These are phyloP conservation scores for Heliopora coerulea DNA, from an alignment of 92 coral and sea anemone species.

Conservation along the genomic window DNA sequence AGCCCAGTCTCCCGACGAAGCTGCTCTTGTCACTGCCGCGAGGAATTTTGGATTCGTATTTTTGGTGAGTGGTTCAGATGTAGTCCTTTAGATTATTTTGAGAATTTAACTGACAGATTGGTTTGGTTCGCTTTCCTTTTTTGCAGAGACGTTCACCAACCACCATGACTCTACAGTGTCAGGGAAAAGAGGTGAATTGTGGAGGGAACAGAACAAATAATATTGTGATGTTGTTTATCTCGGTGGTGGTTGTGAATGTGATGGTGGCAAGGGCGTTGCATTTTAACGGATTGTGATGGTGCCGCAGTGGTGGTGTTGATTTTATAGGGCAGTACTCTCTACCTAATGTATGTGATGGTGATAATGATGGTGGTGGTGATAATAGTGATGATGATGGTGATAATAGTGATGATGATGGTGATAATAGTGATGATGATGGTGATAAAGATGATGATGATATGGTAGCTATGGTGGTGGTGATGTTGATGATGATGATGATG, in stretches of 20 bases:
- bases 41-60: constrained; percentile 93
- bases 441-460: background rate
- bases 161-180: constrained; percentile 66
- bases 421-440: background rate
- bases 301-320: background rate
- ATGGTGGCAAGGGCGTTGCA: background rate
- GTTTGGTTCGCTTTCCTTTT: background rate
- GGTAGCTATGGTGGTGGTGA: background rate
- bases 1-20: constrained; percentile 99
- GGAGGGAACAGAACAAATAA: background rate
- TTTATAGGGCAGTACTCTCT: too few species aligned
- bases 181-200: constrained; percentile 66
- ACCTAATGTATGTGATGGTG: background rate
- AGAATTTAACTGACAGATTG: background rate
- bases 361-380: background rate
- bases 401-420: background rate
- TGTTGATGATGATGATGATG: background rate
- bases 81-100: background rate
- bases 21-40: constrained; percentile 97
- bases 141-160: constrained; percentile 86
- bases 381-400: background rate
- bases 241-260: background rate
- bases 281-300: too few species aligned
- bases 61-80: constrained; percentile 54
- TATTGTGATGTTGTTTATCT: background rate